A percentile compares a stretch with the other conserved stretches of the same genome.
Evolutionary conservation across 2,888 invertebrate genomes (phyloP).

Genomic region (Drosophila hamatofila): DNA sequence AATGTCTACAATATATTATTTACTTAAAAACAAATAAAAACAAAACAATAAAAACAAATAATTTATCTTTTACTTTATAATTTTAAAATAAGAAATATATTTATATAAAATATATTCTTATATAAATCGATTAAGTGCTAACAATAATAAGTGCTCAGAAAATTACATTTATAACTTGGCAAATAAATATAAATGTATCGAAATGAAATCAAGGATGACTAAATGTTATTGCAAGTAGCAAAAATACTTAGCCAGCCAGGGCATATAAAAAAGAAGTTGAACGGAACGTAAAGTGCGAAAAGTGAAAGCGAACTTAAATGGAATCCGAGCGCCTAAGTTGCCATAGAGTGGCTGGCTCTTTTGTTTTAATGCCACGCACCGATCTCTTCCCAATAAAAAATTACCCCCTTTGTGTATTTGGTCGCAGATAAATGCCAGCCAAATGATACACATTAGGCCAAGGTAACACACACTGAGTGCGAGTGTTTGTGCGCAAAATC

Average conservation of each 20-base stretch:
- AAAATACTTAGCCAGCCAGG: constrained; percentile 58
- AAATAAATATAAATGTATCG: constrained; percentile 16
- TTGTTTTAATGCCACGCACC: constrained; percentile 42
- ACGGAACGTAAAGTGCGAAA: not conserved
- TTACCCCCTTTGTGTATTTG: constrained; percentile 50
- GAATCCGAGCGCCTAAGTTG: constrained; percentile 23
- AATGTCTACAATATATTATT: too few species aligned
- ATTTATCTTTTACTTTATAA: too few species aligned
- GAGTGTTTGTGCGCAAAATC: constrained; percentile 55
- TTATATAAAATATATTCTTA: not conserved
- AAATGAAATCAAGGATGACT: constrained; percentile 48
- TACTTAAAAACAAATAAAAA: too few species aligned
- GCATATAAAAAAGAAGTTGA: constrained; percentile 21
- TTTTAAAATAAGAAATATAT: too few species aligned
- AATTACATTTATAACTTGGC: not conserved
- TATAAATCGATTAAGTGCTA: not conserved
- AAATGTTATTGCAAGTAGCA: constrained; percentile 49
- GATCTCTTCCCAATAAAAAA: not conserved
- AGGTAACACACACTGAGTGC: constrained; percentile 21
- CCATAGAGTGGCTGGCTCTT: constrained; percentile 19
- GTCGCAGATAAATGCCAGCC: constrained; percentile 65
- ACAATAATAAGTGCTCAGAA: constrained; percentile 24
- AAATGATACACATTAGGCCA: constrained; percentile 68
- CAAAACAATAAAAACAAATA: too few species aligned
- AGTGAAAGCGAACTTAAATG: constrained; percentile 2